Evolutionary conservation across 2,113 vertebrate species (phyloP).

Genomic region (Mastomys natalensis): DNA sequence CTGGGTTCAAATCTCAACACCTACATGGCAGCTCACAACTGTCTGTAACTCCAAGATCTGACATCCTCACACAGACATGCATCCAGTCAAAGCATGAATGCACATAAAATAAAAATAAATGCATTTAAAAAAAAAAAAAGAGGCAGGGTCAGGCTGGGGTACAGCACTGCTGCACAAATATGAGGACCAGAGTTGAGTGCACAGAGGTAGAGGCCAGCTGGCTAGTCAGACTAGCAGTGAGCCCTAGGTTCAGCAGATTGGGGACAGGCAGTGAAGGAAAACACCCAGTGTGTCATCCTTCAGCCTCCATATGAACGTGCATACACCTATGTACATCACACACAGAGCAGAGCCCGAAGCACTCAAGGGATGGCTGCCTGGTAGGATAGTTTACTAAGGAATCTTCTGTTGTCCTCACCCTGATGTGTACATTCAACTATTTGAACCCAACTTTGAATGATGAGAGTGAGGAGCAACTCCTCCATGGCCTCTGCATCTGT

Average conservation of each 20-base stretch:
- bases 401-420: rapidly evolving
- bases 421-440: rapidly evolving
- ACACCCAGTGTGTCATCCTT: no score
- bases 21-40: no score
- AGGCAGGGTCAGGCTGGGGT: background rate
- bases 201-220: background rate
- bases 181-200: background rate
- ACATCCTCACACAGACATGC: no score
- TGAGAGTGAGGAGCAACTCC: background rate
- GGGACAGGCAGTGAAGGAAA: background rate
- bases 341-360: rapidly evolving
- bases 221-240: background rate
- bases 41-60: no score
- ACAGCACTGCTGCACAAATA: no score
- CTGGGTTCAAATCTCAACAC: no score
- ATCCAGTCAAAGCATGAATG: no score
- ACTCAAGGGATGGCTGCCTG: background rate
- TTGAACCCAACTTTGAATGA: background rate
- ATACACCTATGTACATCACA: background rate
- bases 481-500: background rate
- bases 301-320: no score
- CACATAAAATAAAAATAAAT: no score
- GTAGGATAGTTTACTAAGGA: background rate
- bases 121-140: background rate
- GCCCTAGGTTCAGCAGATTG: background rate